Percentiles rank a stretch among this genome's conserved stretches.
Conservation (phyloP, 2,113 vertebrate genomes). For the Anoplopoma fimbria region DNA sequence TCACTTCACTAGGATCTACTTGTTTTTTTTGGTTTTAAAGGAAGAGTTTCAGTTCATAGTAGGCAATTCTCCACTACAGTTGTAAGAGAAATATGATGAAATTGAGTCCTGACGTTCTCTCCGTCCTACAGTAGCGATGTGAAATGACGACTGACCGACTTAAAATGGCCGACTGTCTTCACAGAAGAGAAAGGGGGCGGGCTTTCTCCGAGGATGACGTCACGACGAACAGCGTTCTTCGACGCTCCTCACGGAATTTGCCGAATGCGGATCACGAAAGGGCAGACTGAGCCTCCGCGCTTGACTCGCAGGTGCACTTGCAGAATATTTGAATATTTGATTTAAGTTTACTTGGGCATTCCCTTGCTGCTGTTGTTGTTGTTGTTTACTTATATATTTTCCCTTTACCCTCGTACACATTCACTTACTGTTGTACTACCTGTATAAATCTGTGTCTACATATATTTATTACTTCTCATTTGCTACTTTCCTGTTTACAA, state of each 20-base stretch:
- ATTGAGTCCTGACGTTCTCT: conserved; percentile 87
- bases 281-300: neutral
- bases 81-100: conserved; percentile 87
- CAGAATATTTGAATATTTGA: neutral
- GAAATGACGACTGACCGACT: conserved; percentile 85
- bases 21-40: conserved; percentile 83
- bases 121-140: conserved; percentile 88
- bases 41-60: conserved; percentile 87
- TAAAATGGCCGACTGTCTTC: conserved; percentile 88
- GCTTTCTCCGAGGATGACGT: conserved; percentile 53
- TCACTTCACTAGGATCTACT: conserved; percentile 88
- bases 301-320: conserved; percentile 57
- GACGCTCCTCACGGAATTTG: conserved; percentile 56
- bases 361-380: neutral
- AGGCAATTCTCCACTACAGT: conserved; percentile 87
- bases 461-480: neutral
- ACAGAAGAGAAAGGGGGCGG: conserved; percentile 71
- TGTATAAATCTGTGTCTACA: neutral
- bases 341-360: neutral
- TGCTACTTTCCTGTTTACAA: neutral
- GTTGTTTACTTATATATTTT: neutral
- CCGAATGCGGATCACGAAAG: fast-evolving
- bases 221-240: conserved; percentile 10
- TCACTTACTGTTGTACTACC: neutral
- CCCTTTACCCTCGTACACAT: neutral